phyloP scores from a whole-genome alignment of 2,113 vertebrate genomes.

The Blennius ocellaris region DNA sequence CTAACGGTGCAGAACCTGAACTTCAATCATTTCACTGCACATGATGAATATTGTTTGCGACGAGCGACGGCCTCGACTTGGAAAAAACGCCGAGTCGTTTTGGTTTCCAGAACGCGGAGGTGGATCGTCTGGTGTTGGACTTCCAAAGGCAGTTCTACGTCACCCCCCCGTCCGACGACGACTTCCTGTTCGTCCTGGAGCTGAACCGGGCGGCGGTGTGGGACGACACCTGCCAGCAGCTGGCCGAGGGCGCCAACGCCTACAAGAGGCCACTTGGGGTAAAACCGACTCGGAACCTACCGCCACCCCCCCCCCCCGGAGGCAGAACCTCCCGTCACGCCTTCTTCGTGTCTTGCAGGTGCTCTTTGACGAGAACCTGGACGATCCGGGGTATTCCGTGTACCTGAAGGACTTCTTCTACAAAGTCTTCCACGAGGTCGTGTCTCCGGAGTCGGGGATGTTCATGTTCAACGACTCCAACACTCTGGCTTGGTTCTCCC shows the following conservation, averaged over 20 bases:
- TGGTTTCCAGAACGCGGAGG: too few relatives aligned
- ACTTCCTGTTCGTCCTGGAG: background rate
- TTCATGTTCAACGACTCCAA: constrained; percentile 72
- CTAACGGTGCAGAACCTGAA: too few relatives aligned
- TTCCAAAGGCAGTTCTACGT: too few relatives aligned
- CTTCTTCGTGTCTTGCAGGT: constrained; percentile 57
- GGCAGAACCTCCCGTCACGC: background rate
- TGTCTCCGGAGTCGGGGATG: constrained; percentile 71
- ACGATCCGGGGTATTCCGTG: background rate
- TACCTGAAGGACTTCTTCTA: constrained; percentile 79
- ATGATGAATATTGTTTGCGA: too few relatives aligned
- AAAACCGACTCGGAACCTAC: too few relatives aligned
- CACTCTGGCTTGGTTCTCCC: constrained; percentile 83
- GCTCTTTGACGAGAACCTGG: constrained; percentile 39
- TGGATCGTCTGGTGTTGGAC: too few relatives aligned
- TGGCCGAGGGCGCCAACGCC: background rate
- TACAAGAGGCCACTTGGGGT: constrained; percentile 57
- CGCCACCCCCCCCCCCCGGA: too few relatives aligned
- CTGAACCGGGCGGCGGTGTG: constrained; percentile 43
- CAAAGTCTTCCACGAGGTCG: constrained; percentile 75
- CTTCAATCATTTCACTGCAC: too few relatives aligned
- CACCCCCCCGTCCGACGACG: accelerated
- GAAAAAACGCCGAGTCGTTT: too few relatives aligned
- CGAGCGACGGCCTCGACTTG: too few relatives aligned
- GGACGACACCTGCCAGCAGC: constrained; percentile 53